Evolutionary conservation across 2,113 vertebrate species (phyloP).

Genomic region (Ctenomys sociabilis): DNA sequence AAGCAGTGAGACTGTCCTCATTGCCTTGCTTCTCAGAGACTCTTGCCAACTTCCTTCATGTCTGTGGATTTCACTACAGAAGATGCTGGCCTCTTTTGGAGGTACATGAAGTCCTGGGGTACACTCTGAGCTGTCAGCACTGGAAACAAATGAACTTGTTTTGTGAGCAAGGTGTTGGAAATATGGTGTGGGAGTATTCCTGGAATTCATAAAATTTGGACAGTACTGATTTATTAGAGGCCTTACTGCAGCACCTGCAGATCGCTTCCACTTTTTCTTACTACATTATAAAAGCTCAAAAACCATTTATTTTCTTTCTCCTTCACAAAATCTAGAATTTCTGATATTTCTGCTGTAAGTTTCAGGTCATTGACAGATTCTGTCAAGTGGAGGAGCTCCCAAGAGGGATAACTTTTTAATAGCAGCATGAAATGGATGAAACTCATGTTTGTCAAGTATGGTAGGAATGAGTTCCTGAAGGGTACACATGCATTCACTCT

Average conservation of each 20-base stretch:
- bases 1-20: conserved; percentile 83
- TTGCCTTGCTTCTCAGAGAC: conserved; percentile 70
- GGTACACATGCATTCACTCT: conserved; percentile 92
- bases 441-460: conserved; percentile 97
- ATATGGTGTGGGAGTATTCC: background rate
- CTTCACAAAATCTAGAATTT: background rate
- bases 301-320: background rate
- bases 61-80: background rate
- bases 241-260: background rate
- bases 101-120: background rate
- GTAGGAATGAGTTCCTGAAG: conserved; percentile 89
- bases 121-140: background rate
- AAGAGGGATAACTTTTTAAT: conserved; percentile 90
- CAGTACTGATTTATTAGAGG: background rate
- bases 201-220: background rate
- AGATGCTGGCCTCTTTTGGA: background rate
- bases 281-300: background rate
- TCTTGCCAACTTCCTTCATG: conserved; percentile 52
- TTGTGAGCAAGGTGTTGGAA: background rate
- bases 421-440: conserved; percentile 90
- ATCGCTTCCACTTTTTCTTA: background rate
- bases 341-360: conserved; percentile 87
- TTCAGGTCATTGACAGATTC: conserved; percentile 94
- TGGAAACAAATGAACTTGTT: background rate
- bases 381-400: conserved; percentile 90